Evolutionary conservation across 2,797 vertebrate species (phyloP).

Genomic region (Carcharodon carcharias): DNA sequence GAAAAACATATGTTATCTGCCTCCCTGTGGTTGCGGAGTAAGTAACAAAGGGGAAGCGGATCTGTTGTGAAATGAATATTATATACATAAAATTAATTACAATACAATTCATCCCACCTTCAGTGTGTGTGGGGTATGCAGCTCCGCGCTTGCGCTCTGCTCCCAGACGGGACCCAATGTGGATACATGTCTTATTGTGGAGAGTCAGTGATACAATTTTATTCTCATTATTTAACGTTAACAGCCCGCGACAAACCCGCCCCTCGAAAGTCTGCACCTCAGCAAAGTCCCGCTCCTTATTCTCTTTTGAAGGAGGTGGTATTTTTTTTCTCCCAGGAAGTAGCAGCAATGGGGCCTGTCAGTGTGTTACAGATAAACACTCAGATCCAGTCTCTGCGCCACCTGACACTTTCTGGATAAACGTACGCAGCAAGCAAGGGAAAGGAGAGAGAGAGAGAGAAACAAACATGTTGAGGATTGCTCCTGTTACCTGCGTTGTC

Average conservation of each 20-base stretch:
- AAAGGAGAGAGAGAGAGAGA: background rate
- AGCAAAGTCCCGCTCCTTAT: background rate
- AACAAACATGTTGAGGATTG: background rate
- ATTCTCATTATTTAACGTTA: background rate
- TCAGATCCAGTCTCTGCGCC: constrained; percentile 19
- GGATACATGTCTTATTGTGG: background rate
- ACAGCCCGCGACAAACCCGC: background rate
- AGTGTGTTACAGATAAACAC: constrained; percentile 16
- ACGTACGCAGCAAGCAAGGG: constrained; percentile 16
- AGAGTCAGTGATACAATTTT: background rate
- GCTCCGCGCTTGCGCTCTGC: constrained; percentile 15
- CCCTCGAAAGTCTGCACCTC: background rate
- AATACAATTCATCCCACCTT: background rate
- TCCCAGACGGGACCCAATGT: constrained; percentile 11
- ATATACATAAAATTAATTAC: background rate
- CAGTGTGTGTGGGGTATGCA: background rate
- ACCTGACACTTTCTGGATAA: constrained; percentile 18
- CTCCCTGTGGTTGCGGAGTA: background rate
- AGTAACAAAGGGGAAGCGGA: background rate
- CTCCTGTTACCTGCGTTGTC: constrained; percentile 24
- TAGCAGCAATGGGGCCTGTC: constrained; percentile 2
- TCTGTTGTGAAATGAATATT: background rate
- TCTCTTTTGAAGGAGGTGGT: background rate
- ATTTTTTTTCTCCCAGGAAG: constrained; percentile 13
- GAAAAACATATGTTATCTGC: background rate